Base-by-base conservation (phyloP, 1,140 invertebrate species). In the Yoshiicerus persimilis region DNA sequence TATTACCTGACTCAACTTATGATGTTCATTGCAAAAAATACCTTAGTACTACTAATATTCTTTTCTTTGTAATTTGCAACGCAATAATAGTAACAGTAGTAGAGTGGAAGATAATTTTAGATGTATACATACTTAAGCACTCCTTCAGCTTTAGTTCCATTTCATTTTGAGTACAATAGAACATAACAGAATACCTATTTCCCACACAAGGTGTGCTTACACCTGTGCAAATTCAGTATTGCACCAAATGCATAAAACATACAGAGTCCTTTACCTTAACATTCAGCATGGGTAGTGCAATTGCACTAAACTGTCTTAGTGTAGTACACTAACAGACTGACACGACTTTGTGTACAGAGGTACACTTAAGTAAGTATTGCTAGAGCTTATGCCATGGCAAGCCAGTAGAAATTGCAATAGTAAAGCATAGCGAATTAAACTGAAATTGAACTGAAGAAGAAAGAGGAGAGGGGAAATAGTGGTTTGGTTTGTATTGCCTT, bases 221-320 rank as follows among this genome's bases (percentile, higher is more conserved):
- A n/a, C n/a, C 13, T 39, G 9, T 39, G 38, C 38, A 39, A 39
- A 11, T 64, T 1, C 25, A 25, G 16, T 30, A 70, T 70, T 70
- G 66, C 66, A 70, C 66, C 16, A 66, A 66, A 70, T 30, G 66
- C 25, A 70, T 70, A 16, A 70, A 70, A 32, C 8, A 16, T 56
- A 56, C 47, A 56, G 6, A 80, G 75, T 80, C 75, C 75, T 80
- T 80, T 80, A 80, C 75, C 75, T 80, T 80, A 80, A 80, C 75
- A 80, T 80, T 80, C 75, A 80, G 34, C 5, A 80, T 20, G 41
- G 11, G 41, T 20, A 34, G 2, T 75, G 75, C 75, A 80, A 25
- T 36, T 80, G 75, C 75, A 80, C 16, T 80, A 25, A n/a, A 80
- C 16, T 36, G 4, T 20, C 20, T 8, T 20, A 75, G 27, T 30